Base-by-base conservation (phyloP, 2,113 vertebrate genomes). In the Dromaius novaehollandiae region DNA sequence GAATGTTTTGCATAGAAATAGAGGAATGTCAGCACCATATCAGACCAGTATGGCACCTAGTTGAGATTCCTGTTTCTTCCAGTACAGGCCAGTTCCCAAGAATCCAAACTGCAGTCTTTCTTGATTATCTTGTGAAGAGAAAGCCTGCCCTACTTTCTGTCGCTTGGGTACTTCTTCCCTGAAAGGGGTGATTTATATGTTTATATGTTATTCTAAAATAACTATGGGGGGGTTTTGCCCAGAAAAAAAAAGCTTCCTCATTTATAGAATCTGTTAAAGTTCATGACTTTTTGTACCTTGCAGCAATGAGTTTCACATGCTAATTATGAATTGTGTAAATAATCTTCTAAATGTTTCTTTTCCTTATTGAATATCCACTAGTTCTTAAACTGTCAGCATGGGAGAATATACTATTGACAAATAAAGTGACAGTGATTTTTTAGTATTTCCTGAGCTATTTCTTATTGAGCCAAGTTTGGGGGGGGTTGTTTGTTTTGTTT, bases 301-400 rank as follows among this genome's bases (percentile, higher is more conserved):
- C 60, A 94, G 94, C 87, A 55, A 71, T 34, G n/a, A 82, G 61
- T 94, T 95, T 84, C 81, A 89, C 69, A 55, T 7, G 6, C 26
- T 95, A 94, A 95, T 96, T 95, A 89, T 38, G 18, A 92, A 40
- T 87, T 95, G 70, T 89, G 61, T 76, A 89, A 95, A 90, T 78
- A 88, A 88, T 75, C 24, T 84, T 83, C 50, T 86, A 75, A 93
- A 90, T 25, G 28, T 94, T 84, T 79, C 81, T 51, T 40, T 92
- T 92, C 86, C 77, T 87, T 46, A n/a, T 89, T 92, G 83, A 90
- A 75, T 77, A 84, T 95, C 36, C 69, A 66, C 16, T 68, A 51
- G 25, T 83, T 92, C 61, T 88, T 65, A 83, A 13, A 28, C 0
- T 50, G 73, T 46, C 5, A 6, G 25, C 24, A 56, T 30, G 9